A percentile compares a stretch with the other conserved stretches of the same genome.
Evolutionary conservation across 2,888 invertebrate genomes (phyloP).

Genomic region (Apamea sordens): DNA sequence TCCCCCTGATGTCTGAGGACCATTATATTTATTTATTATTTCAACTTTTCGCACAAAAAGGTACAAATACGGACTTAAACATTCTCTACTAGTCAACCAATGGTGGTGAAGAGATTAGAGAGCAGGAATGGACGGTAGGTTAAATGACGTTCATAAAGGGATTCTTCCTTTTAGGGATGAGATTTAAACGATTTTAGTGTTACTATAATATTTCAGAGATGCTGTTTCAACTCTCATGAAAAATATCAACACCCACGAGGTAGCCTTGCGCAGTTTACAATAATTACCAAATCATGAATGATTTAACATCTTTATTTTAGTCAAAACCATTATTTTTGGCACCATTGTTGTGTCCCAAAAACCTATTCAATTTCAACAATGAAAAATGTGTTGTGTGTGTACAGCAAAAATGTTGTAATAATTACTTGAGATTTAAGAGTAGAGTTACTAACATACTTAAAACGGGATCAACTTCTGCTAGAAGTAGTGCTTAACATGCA

Average conservation of each 20-base stretch:
- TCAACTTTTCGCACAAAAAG: too few species aligned
- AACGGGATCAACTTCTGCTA: neutral
- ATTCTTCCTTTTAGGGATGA: neutral
- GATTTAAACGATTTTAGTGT: neutral
- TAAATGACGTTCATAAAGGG: neutral
- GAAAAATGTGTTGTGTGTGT: too few species aligned
- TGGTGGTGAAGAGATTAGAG: too few species aligned
- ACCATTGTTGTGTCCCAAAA: neutral
- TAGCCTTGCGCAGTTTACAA: neutral
- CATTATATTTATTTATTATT: neutral
- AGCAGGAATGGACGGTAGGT: too few species aligned
- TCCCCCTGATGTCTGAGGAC: neutral
- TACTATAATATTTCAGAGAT: neutral
- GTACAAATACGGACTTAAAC: too few species aligned
- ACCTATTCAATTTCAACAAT: neutral
- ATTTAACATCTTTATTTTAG: neutral
- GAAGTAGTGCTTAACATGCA: too few species aligned
- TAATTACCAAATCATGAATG: neutral
- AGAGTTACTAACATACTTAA: neutral
- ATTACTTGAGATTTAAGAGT: neutral
- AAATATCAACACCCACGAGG: neutral
- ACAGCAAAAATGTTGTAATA: neutral
- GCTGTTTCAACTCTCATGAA: neutral
- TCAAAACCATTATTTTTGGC: neutral
- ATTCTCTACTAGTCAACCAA: too few species aligned